These are phyloP conservation scores for Alectura lathami DNA, from an alignment of 2,113 vertebrate species.

Conservation along the genomic window DNA sequence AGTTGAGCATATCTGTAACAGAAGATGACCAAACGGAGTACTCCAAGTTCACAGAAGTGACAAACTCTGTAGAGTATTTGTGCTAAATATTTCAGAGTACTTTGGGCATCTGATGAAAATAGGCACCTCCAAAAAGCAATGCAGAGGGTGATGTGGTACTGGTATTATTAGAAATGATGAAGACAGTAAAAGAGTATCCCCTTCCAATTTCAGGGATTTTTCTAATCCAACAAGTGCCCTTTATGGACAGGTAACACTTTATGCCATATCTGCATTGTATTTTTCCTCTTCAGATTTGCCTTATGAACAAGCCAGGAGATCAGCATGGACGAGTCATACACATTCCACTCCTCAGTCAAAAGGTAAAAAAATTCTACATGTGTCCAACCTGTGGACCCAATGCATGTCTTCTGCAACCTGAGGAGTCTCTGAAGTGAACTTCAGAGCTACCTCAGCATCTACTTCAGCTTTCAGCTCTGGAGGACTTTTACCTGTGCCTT, in stretches of 20 bases:
- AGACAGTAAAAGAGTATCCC: neutral
- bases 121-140: neutral
- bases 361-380: slow-evolving; percentile 69
- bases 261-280: neutral
- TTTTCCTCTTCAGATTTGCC: slow-evolving; percentile 80
- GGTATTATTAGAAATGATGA: neutral
- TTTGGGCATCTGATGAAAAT: neutral
- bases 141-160: neutral
- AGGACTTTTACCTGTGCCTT: neutral
- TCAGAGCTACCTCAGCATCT: neutral
- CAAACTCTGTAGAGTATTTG: neutral
- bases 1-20: neutral
- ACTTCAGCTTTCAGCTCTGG: neutral
- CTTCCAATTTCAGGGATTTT: neutral
- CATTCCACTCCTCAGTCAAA: slow-evolving; percentile 82
- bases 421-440: neutral
- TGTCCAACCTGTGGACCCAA: neutral
- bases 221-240: neutral
- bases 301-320: slow-evolving; percentile 85
- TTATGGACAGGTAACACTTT: neutral
- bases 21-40: neutral
- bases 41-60: neutral
- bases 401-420: neutral
- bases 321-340: slow-evolving; percentile 83
- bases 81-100: neutral